Base-by-base conservation (phyloP, 2,113 vertebrate species). In the Campylomormyrus numenius region DNA sequence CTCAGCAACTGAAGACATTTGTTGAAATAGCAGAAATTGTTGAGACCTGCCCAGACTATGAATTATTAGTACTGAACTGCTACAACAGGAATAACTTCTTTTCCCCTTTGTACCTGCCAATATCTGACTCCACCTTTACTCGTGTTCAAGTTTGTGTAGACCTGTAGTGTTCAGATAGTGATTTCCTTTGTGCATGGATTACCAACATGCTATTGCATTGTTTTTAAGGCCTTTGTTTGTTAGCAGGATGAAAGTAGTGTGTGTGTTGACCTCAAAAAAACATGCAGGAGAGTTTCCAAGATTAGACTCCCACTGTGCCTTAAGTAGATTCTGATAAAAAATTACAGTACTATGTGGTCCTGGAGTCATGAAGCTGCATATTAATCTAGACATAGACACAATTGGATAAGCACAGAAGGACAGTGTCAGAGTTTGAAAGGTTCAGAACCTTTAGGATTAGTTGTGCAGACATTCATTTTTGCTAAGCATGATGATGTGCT, bases 271-370 rank as follows among this genome's bases (percentile, higher is more conserved):
- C 15, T 53, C 3, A 87, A 87, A 52, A n/a, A 85, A 80, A 80
- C 35, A 42, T 42, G 74, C 35, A 35, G 15, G 17, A 80, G 42
- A 85, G 35, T 49, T 85, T 49, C 42, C 42, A 85, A 85, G 83
- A 85, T 85, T 85, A 80, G 74, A 2, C 74, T 17, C 74, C 74
- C 74, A 80, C 74, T 80, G 74, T 80, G 74, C 74, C 74, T 80
- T 80, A 80, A 80, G 74, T 42, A 42, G 74, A 80, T 80, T 80
- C 74, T 80, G 74, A 42, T 80, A 80, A 80, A 80, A 80, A 80
- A 80, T 39, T 80, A 80, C 15, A 80, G 6, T 46, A 85, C 5
- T 49, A 49, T 46, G 83, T 85, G 74, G 74, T 80, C 13, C 74
- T 42, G 35, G 31, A 19, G 15, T 80, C 35, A 80, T 42, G 15